Evolutionary conservation across 2,888 invertebrate species (phyloP), one percentile per base, ranked within the genome.

Genomic region (Amphipoea lucens): DNA sequence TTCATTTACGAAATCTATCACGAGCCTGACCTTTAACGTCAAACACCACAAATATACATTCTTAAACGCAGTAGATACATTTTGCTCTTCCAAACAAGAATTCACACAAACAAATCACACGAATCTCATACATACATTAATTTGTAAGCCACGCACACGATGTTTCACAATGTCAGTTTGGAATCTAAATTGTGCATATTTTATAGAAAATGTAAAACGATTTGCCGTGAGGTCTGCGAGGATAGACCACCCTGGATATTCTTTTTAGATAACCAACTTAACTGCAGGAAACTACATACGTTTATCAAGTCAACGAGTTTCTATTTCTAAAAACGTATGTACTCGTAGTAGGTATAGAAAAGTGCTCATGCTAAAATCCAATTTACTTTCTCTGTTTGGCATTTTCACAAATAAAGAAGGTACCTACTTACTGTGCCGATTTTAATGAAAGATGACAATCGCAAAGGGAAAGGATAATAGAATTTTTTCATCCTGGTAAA

Each of bases 161-260:
- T 81, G 63, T 71, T 68, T 57, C 62, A 68, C 42, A 67, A 51
- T 54, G 71, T 67, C 11, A 36, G 51, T 29, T 29, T 65, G 29
- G 85, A 81, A 81, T 83, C 9, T 68, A 75, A 75, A 85, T 81
- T 57, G 57, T 17, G 4, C 36, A n/a, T 57, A 66, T 69, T 71
- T 62, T 36, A 74, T 71, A 51, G 29, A 36, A 60, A 51, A 75
- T 75, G 57, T 14, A 54, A 65, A 81, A 51, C 23, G 5, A 45
- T 67, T 23, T 23, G 40, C 48, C 14, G 70, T 71, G 48, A 57
- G 42, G 62, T 74, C 57, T 62, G 20, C 4, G 14, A 57, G 12
- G 6, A 60, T 40, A 73, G 73, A 71, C 70, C 70, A 66, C 51
- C 63, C n/a, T 29, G n/a, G 29, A 1, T 69, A 29, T 57, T 68